Base-by-base conservation (phyloP, 2,113 vertebrate genomes). In the Chaenogobius annularis region DNA sequence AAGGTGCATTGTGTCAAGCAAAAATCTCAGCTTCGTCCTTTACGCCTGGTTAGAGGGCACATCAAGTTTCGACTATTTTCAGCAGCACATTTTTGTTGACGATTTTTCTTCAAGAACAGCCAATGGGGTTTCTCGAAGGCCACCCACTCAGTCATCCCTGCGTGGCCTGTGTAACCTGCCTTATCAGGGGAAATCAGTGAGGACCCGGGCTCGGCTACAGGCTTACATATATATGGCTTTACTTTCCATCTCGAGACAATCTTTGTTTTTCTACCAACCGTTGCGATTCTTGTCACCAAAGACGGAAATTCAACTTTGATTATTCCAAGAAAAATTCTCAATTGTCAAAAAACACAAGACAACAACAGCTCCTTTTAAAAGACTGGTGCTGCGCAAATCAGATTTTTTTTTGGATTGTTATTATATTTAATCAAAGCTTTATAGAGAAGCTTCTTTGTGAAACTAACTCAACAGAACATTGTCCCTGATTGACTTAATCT, bases 121-220 rank as follows among this genome's bases (percentile, higher is more conserved):
- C 73, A 56, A 63, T 62, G 55, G 15, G 55, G 63, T 63, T 74
- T 72, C 70, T 70, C 15, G 46, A 72, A 72, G 35, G 67, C 68
- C 74, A 75, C 74, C 48, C 62, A 58, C 47, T 22, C 65, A 72
- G 47, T 66, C 66, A 71, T 14, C 48, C 62, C 31, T 54, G 62
- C 44, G 70, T 68, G 69, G 61, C 83, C 77, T 76, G 46, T 54
- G 40, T 77, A 86, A 83, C 78, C 83, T 73, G 50, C 69, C 47
- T 82, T 73, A 82, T 85, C 89, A 77, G 79, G 87, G 85, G 82
- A 88, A 88, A 91, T 89, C 85, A 87, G 59, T 22, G 13, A 56
- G 72, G 73, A 64, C 56, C 70, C 58, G 75, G 72, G 66, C 80
- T 69, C 54, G 79, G 75, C 79, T 83, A 65, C 77, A 72, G 71